Base-by-base conservation (phyloP, 2,888 invertebrate species). In the Latheticus oryzae region DNA sequence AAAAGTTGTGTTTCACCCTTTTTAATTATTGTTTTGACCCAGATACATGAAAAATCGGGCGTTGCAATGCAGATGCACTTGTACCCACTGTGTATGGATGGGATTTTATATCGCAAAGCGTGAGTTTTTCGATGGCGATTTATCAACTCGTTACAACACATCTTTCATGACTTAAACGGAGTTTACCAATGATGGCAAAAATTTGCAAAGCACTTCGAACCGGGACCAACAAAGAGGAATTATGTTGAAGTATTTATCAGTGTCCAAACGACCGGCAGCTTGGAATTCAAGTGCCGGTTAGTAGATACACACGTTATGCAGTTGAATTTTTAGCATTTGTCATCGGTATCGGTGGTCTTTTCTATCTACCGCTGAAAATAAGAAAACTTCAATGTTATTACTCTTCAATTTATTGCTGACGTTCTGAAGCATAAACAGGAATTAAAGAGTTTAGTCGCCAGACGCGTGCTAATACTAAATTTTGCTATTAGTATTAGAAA, bases 291-390 rank as follows among this genome's bases (percentile, higher is more conserved):
- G 68, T 69, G 70, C 71, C 73, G 70, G 71, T 72, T 72, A 73
- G 73, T 70, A 73, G 71, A 75, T 75, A 72, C 74, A 71, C 72
- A 74, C 71, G 75, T 72, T 74, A 69, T 71, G 66, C 71, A 73
- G 68, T 66, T 72, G 76, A 75, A 76, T 75, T 75, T 75, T 76
- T 76, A 67, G 66, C 69, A 76, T 77, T 73, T 72, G 71, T 77
- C 75, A 74, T 74, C 75, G 66, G 69, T 70, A 72, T 69, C 73
- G 77, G 77, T 76, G 77, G 77, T 76, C 74, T 73, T 76, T 75
- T 66, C 63, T 58, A 63, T 66, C 42, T 52, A 51, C 51, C 56
- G 56, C 48, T 23, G 5, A 26, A 43, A 52, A 42, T 42, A 52
- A 54, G 37, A 47, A 43, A 24, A 30, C 24, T 21, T n/a, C 19